Conservation (phyloP, 1,140 invertebrate species). For the Aricia agestis region DNA sequence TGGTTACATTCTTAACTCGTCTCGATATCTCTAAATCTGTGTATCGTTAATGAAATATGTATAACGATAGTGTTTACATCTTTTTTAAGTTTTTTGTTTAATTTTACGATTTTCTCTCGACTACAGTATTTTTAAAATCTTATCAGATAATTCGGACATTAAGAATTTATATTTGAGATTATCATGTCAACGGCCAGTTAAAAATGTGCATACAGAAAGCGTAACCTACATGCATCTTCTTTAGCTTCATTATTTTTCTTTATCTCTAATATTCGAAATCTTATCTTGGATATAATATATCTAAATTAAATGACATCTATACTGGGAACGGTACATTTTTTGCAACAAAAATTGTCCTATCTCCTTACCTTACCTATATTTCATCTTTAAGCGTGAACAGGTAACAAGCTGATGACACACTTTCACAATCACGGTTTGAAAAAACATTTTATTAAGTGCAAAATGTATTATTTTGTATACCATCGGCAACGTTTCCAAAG, state of each 20-base stretch:
- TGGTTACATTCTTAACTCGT: neutral
- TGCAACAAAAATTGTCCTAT: too few relatives aligned
- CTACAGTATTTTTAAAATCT: neutral
- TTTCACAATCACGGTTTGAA: too few relatives aligned
- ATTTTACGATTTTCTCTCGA: neutral
- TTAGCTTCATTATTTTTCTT: neutral
- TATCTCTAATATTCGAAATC: neutral
- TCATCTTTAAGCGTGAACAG: too few relatives aligned
- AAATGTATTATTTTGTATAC: too few relatives aligned
- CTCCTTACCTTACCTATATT: too few relatives aligned
- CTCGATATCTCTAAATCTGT: slow-evolving; percentile 7
- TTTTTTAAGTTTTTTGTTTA: neutral
- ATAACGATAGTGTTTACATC: slow-evolving; percentile 3
- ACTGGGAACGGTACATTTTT: too few relatives aligned
- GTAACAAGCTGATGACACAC: too few relatives aligned
- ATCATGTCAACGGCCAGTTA: neutral
- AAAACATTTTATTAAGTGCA: too few relatives aligned
- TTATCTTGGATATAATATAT: neutral
- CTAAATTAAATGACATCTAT: too few relatives aligned
- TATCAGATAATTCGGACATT: neutral
- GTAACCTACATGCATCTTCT: neutral
- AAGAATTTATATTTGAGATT: neutral
- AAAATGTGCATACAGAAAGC: neutral
- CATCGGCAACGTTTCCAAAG: neutral
- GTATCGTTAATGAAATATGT: neutral